Base-by-base conservation (phyloP, 2,888 invertebrate species). In the Aspidapion aeneum region DNA sequence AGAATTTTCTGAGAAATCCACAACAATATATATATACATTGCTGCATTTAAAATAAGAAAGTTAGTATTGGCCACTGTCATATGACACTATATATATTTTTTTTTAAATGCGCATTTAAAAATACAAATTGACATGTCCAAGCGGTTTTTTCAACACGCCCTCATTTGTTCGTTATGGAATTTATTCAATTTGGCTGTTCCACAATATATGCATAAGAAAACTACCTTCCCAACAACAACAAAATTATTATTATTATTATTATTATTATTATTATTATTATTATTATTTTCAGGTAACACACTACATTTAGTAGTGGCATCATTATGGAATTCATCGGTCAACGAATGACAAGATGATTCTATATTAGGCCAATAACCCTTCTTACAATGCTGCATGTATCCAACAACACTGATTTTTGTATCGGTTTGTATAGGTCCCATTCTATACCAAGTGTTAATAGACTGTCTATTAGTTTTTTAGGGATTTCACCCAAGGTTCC, bases 361-460 rank as follows among this genome's bases (percentile, higher is more conserved):
- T 35, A 35, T 35, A 7, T 35, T 12, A 35, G 35, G 35, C 56
- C 56, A 18, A 56, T 21, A n/a, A 56, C 21, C 21, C 56, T 21
- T 21, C 56, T 56, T 18, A 56, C 21, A 21, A 56, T 56, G 19
- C 20, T 56, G 56, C 56, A 56, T 12, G 56, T 21, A 21, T 56
- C 56, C 21, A 56, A n/a, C 9, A 56, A 3, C 20, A 56, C 19
- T 18, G 56, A 18, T 56, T 56, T 56, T 56, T 56, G 21, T 3
- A 56, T 56, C 18, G 19, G 21, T n/a, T 19, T 56, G 35, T 35
- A 35, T 35, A 35, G 12, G 12, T 35, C 35, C 35, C 35, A 35
- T 35, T 35, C 35, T 3, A 35, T 35, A 12, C 12, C 35, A 35
- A 35, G 35, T 35, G 35, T 12, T 3, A 12, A 35, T 3, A 35